phyloP scores from a whole-genome alignment of 2,888 invertebrate species.

The Machimus atricapillus region DNA sequence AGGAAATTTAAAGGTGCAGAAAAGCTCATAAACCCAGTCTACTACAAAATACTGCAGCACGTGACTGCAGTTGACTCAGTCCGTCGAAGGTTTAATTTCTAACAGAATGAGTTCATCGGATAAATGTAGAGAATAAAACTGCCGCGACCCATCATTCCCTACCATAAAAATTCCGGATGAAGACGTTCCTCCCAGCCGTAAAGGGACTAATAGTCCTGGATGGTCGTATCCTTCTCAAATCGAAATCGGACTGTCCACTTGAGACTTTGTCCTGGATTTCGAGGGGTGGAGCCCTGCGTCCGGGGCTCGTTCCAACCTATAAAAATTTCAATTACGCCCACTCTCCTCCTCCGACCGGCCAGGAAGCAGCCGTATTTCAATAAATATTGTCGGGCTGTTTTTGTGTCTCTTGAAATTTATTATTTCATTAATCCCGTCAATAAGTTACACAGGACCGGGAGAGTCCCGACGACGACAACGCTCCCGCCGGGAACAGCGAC shows the following conservation, averaged over 20 bases:
- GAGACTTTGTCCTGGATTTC: neutral
- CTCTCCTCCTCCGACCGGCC: neutral
- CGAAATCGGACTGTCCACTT: neutral
- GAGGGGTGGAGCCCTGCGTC: neutral
- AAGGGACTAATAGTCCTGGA: neutral
- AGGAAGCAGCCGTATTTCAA: neutral
- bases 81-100: neutral
- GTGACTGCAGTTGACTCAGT: neutral
- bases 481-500: neutral
- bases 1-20: neutral
- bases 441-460: constrained; percentile 8
- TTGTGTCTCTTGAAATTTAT: constrained; percentile 25
- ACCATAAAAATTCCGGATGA: neutral
- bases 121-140: neutral
- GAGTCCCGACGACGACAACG: neutral
- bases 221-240: neutral
- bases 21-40: neutral
- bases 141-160: neutral
- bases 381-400: constrained; percentile 5
- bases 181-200: neutral
- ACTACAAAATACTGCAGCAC: neutral
- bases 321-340: constrained; percentile 17
- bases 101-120: neutral
- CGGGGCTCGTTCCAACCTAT: neutral
- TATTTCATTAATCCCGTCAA: constrained; percentile 39